Base-by-base conservation (phyloP, 2,113 vertebrate species). In the Columbina picui region DNA sequence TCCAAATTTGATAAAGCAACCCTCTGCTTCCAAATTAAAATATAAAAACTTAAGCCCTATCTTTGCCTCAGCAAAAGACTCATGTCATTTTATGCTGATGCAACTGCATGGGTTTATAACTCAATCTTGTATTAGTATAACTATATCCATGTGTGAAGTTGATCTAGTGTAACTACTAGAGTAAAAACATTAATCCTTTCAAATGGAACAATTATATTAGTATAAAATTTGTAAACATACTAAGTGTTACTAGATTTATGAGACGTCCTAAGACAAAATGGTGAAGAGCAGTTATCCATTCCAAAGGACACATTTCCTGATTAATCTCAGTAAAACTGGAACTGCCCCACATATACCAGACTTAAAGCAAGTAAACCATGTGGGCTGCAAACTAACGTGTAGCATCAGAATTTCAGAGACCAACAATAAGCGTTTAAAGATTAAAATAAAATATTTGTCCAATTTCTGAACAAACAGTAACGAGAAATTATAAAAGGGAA, bases 81-180 rank as follows among this genome's bases (percentile, higher is more conserved):
- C 47, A 30, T 4, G 22, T 16, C 2, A 50, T 76, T 90, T 84
- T 80, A 76, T 61, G 84, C 14, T 90, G 63, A 88, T 78, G 47
- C 3, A 74, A 55, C 23, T 81, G 17, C 41, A 55, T 23, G 63
- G 45, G 50, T 81, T 86, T 83, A 65, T 90, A 95, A 93, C 23
- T 76, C 59, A 77, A 32, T 85, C 61, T 77, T 86, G 38, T 20
- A 79, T 65, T 68, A 49, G 38, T 83, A 47, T 75, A 91, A 86
- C 47, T 55, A 80, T 52, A 85, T 29, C 63, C n/a, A 70, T 52
- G 36, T 59, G 80, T 55, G 34, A 83, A 64, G 64, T 74, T 86
- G 41, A 83, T 86, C 34, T 77, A 56, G 38, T 67, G 34, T 91
- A 93, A 93, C 77, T 92, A 78, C n/a, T 94, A 84, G 18, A 63